Conservation (phyloP, 2,113 vertebrate species). For the Leptobrachium ailaonicum region DNA sequence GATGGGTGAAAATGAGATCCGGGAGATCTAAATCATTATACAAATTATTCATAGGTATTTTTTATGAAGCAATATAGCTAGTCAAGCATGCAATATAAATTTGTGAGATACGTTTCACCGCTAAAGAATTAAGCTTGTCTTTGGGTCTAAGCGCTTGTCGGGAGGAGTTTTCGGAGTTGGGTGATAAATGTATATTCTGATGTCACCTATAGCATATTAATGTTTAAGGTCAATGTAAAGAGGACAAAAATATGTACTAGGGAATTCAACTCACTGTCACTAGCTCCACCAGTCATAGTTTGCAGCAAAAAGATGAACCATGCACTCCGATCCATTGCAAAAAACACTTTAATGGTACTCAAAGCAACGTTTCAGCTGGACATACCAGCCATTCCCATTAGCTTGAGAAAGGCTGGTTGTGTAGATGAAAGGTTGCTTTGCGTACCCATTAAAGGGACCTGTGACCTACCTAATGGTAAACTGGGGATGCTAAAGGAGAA, state of each 20-base stretch:
- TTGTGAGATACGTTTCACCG: constrained; percentile 51
- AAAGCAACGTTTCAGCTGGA: too few relatives aligned
- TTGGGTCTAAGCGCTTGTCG: constrained; percentile 53
- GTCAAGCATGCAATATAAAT: constrained; percentile 51
- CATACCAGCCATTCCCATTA: too few relatives aligned
- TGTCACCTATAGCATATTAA: constrained; percentile 49
- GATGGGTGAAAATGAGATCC: background rate
- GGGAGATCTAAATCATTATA: constrained; percentile 42
- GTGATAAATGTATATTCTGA: constrained; percentile 52
- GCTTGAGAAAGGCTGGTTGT: too few relatives aligned
- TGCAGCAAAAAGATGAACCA: too few relatives aligned
- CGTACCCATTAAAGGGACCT: too few relatives aligned
- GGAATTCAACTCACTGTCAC: too few relatives aligned
- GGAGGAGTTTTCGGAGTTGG: constrained; percentile 51
- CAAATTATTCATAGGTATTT: constrained; percentile 53
- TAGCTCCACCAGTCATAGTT: too few relatives aligned
- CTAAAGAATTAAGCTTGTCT: constrained; percentile 41
- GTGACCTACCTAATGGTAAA: too few relatives aligned
- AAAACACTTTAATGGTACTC: too few relatives aligned
- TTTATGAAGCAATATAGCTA: constrained; percentile 51
- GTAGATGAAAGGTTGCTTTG: too few relatives aligned
- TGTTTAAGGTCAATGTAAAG: constrained; percentile 27
- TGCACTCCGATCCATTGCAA: too few relatives aligned
- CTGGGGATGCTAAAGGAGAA: too few relatives aligned
- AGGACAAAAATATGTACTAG: background rate